Base-by-base conservation (phyloP, 2,888 invertebrate species). In the Candidula unifasciata region DNA sequence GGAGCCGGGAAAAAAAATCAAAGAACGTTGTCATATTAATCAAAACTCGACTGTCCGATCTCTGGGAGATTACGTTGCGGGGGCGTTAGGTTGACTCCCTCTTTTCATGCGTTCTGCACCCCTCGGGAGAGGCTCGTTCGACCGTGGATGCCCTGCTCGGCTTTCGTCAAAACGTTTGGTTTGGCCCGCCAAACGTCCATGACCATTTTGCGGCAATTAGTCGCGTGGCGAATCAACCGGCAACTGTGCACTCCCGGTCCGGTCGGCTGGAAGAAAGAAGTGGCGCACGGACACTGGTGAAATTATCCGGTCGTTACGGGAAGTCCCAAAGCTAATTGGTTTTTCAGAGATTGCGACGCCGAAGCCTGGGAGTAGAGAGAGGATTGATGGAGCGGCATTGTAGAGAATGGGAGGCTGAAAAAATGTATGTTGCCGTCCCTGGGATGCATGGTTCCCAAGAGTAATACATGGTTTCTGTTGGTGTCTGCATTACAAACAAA, bases 161-260 rank as follows among this genome's bases (percentile, higher is more conserved):
- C 44, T 78, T 66, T 74, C 84, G 74, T 80, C 84, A 80, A 84
- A 84, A 84, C 80, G 80, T 84, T 84, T 76, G 64, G 80, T 57
- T 74, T 64, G 80, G 37, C 74, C 52, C 77, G 76, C 8, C 73
- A 57, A 68, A 69, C 83, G 83, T 79, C 73, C 71, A 27, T 21
- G 83, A 54, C 83, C 83, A 84, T 84, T 84, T 84, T 80, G 71
- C 68, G 83, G 79, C 83, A 84, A 84, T 84, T 84, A 84, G 79
- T 79, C 79, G 79, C 79, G 83, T 79, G 79, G 83, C 83, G 83
- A 79, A 84, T 79, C 83, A 73, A 79, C 60, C 83, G 73, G 83
- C 79, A 79, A 79, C 79, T 66, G 74, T 64, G 82, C 54, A 30
- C 33, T 18, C 69, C 37, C 57, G 69, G 24, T n/a, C 16, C 35